phyloP scores from a whole-genome alignment of 2,888 invertebrate species.

The Hemithea aestivaria region DNA sequence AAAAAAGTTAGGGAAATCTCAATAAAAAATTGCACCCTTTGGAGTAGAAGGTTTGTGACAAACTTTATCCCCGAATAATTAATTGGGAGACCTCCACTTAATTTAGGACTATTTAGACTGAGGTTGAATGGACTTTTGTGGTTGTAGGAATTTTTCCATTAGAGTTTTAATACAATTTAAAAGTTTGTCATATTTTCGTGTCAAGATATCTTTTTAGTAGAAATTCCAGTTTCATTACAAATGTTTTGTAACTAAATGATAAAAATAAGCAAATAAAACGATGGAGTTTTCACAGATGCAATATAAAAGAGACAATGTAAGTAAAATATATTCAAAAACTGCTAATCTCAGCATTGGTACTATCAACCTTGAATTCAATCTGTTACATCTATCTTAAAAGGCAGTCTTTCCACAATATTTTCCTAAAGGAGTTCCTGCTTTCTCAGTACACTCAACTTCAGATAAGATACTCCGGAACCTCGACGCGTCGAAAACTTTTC shows the following conservation, averaged over 20 bases:
- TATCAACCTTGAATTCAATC: slow-evolving; percentile 24
- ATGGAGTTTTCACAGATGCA: too few relatives aligned
- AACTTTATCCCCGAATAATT: slow-evolving; percentile 53
- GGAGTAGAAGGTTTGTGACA: slow-evolving; percentile 44
- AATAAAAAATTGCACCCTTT: slow-evolving; percentile 60
- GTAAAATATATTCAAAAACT: slow-evolving; percentile 12
- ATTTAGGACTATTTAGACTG: slow-evolving; percentile 25
- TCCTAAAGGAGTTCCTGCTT: slow-evolving; percentile 19
- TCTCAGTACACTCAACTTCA: slow-evolving; percentile 1
- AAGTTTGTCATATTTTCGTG: too few relatives aligned
- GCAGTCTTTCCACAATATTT: slow-evolving; percentile 25
- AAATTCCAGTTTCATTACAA: too few relatives aligned
- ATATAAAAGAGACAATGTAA: too few relatives aligned
- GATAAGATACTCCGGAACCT: background rate
- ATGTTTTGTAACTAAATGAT: too few relatives aligned
- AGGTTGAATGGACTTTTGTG: slow-evolving; percentile 18
- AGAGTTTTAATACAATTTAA: slow-evolving; percentile 1
- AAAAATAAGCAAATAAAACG: too few relatives aligned
- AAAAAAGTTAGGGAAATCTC: slow-evolving; percentile 59
- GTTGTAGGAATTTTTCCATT: slow-evolving; percentile 8
- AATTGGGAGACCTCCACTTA: slow-evolving; percentile 35
- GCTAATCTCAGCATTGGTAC: slow-evolving; percentile 18
- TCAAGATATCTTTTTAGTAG: background rate
- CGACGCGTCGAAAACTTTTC: too few relatives aligned
- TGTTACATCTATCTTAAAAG: slow-evolving; percentile 17